Evolutionary conservation across 2,113 vertebrate genomes (phyloP).

Genomic region (Sinocyclocheilus rhinocerous): DNA sequence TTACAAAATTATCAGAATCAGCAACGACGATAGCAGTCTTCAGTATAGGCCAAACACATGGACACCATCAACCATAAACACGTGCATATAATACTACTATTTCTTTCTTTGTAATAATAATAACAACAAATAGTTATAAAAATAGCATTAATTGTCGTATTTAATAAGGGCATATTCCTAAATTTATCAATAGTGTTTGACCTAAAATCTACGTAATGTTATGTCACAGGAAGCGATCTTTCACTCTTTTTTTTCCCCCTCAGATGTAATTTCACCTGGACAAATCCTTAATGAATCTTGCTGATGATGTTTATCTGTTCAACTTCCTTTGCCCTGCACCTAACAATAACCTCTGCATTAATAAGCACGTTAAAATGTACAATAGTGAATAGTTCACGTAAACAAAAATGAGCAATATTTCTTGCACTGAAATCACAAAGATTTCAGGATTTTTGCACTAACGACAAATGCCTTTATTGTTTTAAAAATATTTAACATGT

Average conservation of each 20-base stretch:
- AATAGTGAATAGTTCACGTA: neutral
- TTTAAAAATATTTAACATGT: neutral
- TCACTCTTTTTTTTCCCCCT: neutral
- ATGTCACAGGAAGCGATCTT: slow-evolving; percentile 9
- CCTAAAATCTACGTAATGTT: neutral
- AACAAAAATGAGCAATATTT: neutral
- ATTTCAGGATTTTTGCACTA: neutral
- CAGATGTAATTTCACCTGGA: slow-evolving; percentile 6
- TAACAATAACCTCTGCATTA: neutral
- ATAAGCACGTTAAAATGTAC: neutral
- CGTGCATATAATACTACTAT: neutral
- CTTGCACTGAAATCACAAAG: neutral
- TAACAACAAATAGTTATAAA: neutral
- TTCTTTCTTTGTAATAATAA: neutral
- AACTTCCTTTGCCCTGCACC: neutral
- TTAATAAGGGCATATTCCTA: neutral
- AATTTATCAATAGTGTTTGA: neutral
- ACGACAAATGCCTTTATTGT: neutral
- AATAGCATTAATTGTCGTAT: neutral
- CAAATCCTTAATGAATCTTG: neutral
- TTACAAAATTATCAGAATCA: neutral
- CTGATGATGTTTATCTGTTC: neutral
- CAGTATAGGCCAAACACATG: neutral
- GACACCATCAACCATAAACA: neutral
- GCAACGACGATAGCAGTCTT: neutral